Percentiles rank a stretch among this genome's conserved stretches.
Conservation (phyloP, 2,797 vertebrate genomes). For the Sebastes goodei region DNA sequence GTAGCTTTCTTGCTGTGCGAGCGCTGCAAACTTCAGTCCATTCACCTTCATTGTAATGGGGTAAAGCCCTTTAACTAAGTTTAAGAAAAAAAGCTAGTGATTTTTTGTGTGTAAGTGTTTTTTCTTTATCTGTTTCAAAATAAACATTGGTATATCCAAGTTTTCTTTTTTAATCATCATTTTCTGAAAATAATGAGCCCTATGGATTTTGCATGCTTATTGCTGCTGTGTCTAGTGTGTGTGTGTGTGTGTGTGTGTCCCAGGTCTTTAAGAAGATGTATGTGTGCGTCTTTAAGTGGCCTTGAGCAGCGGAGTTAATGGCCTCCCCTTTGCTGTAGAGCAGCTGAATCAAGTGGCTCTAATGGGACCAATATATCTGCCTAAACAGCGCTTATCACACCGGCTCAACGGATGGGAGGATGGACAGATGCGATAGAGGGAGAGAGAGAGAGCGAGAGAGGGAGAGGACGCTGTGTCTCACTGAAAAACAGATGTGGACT, state of each 20-base stretch:
- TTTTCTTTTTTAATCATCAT: neutral
- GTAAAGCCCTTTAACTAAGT: neutral
- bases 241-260: neutral
- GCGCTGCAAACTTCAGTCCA: neutral
- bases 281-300: conserved; percentile 61
- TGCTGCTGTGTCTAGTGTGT: neutral
- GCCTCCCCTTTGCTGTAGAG: conserved; percentile 52
- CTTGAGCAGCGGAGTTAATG: conserved; percentile 66
- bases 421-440: conserved; percentile 10
- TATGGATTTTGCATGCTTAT: neutral
- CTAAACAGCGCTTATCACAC: conserved; percentile 50
- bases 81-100: neutral
- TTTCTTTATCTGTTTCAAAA: neutral
- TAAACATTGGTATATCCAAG: neutral
- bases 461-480: neutral
- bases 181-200: neutral
- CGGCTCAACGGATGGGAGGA: conserved; percentile 33
- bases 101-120: neutral
- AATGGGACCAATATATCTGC: conserved; percentile 74
- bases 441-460: neutral
- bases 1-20: neutral
- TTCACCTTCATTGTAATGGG: neutral
- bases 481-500: conserved; percentile 63
- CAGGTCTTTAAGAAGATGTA: conserved; percentile 41
- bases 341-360: conserved; percentile 70